A percentile compares a stretch with the other conserved stretches of the same genome.
phyloP scores from a whole-genome alignment of 1,140 invertebrate species.

The Drosophila biarmipes region DNA sequence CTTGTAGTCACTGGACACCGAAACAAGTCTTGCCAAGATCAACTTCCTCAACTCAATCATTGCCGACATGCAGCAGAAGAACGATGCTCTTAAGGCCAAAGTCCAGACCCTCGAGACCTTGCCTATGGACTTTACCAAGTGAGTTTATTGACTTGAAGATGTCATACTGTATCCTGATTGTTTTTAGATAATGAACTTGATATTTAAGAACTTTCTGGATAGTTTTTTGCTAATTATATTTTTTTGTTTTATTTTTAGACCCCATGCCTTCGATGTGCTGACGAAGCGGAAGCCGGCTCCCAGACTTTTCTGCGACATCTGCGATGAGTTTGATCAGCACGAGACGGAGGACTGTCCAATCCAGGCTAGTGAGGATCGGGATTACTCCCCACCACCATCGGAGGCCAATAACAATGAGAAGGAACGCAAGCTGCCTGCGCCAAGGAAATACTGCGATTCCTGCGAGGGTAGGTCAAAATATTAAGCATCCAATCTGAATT shows the following conservation, averaged over 20 bases:
- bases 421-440: conserved; percentile 85
- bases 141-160: background rate
- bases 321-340: conserved; percentile 97
- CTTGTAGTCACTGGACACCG: conserved; percentile 45
- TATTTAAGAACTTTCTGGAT: background rate
- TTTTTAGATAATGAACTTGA: no score
- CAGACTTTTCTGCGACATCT: conserved; percentile 98
- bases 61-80: conserved; percentile 97
- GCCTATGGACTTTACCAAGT: conserved; percentile 83
- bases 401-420: conserved; percentile 83
- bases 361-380: conserved; percentile 89
- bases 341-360: conserved; percentile 98
- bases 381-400: conserved; percentile 83
- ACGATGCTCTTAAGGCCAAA: conserved; percentile 91
- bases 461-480: conserved; percentile 91
- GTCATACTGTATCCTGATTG: background rate
- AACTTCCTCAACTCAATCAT: conserved; percentile 98
- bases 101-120: conserved; percentile 92
- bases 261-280: conserved; percentile 67
- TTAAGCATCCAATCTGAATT: background rate
- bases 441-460: conserved; percentile 94
- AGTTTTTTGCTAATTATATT: no score
- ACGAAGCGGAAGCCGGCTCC: conserved; percentile 86
- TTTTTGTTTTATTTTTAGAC: conserved; percentile 42
- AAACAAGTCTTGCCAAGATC: conserved; percentile 87